phyloP scores from a whole-genome alignment of 2,797 vertebrate genomes.

The Tiaroga cobitis region DNA sequence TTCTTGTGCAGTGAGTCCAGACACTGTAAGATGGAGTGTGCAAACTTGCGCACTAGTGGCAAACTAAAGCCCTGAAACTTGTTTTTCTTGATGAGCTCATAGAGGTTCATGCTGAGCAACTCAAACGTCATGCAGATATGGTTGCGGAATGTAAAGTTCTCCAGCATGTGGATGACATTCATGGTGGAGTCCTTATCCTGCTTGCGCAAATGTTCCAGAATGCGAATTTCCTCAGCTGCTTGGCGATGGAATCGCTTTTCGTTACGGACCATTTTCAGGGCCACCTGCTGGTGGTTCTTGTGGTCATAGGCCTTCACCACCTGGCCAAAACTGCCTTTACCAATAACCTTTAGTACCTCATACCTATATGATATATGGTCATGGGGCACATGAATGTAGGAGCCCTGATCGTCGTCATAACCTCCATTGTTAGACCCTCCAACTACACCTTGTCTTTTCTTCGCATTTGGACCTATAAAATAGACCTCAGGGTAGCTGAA shows the following conservation, averaged over 20 bases:
- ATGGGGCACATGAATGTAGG: conserved; percentile 96
- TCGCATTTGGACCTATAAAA: conserved; percentile 93
- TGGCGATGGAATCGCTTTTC: conserved; percentile 99
- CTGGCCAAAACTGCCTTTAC: conserved; percentile 98
- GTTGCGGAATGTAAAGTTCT: conserved; percentile 98
- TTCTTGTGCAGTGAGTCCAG: conserved; percentile 96
- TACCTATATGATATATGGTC: conserved; percentile 96
- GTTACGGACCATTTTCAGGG: conserved; percentile 98
- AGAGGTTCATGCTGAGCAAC: conserved; percentile 99
- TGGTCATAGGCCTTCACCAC: conserved; percentile 97
- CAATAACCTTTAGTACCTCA: conserved; percentile 97
- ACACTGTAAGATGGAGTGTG: conserved; percentile 98
- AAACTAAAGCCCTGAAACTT: conserved; percentile 99
- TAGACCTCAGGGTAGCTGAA: conserved; percentile 92
- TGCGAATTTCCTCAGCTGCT: conserved; percentile 97
- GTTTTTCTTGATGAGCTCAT: conserved; percentile 99
- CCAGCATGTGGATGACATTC: conserved; percentile 99
- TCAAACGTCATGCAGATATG: conserved; percentile 99
- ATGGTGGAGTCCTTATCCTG: conserved; percentile 97
- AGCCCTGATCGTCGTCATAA: conserved; percentile 97
- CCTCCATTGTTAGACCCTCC: conserved; percentile 94
- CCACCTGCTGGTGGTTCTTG: conserved; percentile 91
- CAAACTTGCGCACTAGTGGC: conserved; percentile 97
- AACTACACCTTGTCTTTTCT: conserved; percentile 91
- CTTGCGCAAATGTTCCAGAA: conserved; percentile 95